Evolutionary conservation across 1,140 invertebrate species (phyloP).

Genomic region (Drosophila rhopaloa): DNA sequence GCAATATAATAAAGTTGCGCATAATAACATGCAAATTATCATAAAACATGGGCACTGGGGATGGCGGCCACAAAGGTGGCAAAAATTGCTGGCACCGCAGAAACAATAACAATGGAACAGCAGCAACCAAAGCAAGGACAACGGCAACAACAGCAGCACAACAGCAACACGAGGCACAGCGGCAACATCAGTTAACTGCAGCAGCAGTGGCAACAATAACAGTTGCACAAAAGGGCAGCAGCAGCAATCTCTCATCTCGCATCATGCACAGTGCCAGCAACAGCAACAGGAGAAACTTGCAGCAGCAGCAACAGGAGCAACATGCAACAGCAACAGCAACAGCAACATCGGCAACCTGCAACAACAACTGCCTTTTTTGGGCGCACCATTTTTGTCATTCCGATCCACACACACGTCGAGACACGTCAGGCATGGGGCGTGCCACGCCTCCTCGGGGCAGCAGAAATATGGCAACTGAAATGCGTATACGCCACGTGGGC

Average conservation of each 20-base stretch:
- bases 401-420: conserved; percentile 18
- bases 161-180: conserved; percentile 1
- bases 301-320: conserved; percentile 2
- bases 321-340: conserved; percentile 16
- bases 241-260: conserved; percentile 9
- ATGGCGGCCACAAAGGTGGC: not conserved
- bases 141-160: conserved; percentile 1
- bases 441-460: conserved; percentile 5
- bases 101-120: not conserved
- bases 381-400: conserved; percentile 39
- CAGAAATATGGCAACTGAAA: conserved; percentile 47
- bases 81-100: conserved; percentile 11
- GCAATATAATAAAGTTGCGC: conserved; percentile 39
- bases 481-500: conserved; percentile 49
- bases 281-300: not conserved
- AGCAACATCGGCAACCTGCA: conserved; percentile 1
- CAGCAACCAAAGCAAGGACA: conserved; percentile 12
- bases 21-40: conserved; percentile 53
- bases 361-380: not conserved
- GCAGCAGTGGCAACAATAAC: conserved; percentile 22
- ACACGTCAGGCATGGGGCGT: conserved; percentile 21
- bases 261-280: conserved; percentile 3
- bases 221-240: conserved; percentile 17
- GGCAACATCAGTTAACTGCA: conserved; percentile 28
- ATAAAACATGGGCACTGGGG: conserved; percentile 40